Evolutionary conservation across 1,140 invertebrate species (phyloP), one percentile per base, ranked within the genome.

Genomic region (Lepidurus apus): DNA sequence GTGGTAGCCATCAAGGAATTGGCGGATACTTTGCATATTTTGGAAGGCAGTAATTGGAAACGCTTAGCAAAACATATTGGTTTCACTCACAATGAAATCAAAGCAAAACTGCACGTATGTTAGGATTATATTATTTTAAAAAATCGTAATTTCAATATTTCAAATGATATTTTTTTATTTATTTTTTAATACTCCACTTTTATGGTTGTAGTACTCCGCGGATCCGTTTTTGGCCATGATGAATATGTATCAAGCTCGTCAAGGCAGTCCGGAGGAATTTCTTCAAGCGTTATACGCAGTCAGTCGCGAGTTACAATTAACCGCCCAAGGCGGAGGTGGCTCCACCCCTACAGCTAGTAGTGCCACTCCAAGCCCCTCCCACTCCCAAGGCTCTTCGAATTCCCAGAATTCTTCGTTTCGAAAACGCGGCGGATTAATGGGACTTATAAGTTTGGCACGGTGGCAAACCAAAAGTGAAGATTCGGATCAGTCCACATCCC

Each of bases 191-290:
- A 76, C 13, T 47, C 43, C n/a, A 44, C 7, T 73, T 73, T 1
- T 24, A 76, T 34, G 17, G 43, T 79, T 79, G 8, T 45, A 82
- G 81, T 80, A 81, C 77, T 82, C 83, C 3, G 44, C 80, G 10
- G 83, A 84, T 79, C 83, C 83, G 42, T 84, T 84, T 74, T 34
- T 82, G 21, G 75, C 80, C 21, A 84, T 84, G 80, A 76, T 84
- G 26, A 80, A 80, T 10, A 74, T 81, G 17, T 84, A 82, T 78
- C 81, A 82, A 43, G 44, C 74, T 26, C 42, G 84, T 73, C 82
- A 83, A 43, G 84, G 84, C 7, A 84, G 84, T 9, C 81, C 84
- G 5, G 82, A 84, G 42, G 84, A 84, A 77, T 84, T 84, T 80
- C 81, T 84, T 1, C 81, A 83, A 53, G 81, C 81, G 73, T 76